Conservation (phyloP, 2,113 vertebrate genomes). For the Planiliza haematocheilus region DNA sequence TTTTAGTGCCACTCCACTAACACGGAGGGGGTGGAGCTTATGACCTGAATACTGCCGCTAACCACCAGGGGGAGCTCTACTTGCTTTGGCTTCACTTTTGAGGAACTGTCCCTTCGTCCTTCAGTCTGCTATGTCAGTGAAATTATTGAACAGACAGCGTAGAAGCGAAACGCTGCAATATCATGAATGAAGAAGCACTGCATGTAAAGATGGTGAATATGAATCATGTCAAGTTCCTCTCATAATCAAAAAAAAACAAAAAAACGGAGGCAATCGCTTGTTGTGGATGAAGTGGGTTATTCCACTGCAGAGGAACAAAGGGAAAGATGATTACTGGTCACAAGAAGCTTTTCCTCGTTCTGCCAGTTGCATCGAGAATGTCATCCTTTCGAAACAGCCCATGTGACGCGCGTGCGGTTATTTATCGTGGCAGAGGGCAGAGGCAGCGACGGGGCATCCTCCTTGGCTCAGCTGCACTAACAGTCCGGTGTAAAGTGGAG, state of each 20-base stretch:
- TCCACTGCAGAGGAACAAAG: conserved; percentile 22
- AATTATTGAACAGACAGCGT: background rate
- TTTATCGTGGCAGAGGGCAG: conserved; percentile 39
- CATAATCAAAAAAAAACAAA: conserved; percentile 3
- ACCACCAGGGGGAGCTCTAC: no score
- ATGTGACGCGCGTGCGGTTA: conserved; percentile 41
- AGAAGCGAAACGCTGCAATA: background rate
- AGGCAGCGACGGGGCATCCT: conserved; percentile 30
- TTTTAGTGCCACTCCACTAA: no score
- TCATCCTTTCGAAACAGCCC: conserved; percentile 38
- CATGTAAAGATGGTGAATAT: background rate
- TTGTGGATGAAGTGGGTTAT: conserved; percentile 32
- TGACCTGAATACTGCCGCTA: no score
- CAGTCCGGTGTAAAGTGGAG: conserved; percentile 45
- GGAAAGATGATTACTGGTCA: conserved; percentile 47
- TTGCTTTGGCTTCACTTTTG: no score
- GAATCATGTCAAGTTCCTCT: background rate
- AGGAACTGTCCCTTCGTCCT: no score
- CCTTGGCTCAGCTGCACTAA: conserved; percentile 59
- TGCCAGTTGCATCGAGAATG: conserved; percentile 26
- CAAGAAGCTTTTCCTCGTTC: conserved; percentile 38
- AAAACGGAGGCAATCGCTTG: conserved; percentile 1
- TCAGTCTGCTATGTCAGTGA: no score
- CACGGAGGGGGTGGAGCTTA: no score
- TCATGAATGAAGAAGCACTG: background rate